phyloP scores from a whole-genome alignment of 2,113 vertebrate genomes.

The Cervus canadensis region DNA sequence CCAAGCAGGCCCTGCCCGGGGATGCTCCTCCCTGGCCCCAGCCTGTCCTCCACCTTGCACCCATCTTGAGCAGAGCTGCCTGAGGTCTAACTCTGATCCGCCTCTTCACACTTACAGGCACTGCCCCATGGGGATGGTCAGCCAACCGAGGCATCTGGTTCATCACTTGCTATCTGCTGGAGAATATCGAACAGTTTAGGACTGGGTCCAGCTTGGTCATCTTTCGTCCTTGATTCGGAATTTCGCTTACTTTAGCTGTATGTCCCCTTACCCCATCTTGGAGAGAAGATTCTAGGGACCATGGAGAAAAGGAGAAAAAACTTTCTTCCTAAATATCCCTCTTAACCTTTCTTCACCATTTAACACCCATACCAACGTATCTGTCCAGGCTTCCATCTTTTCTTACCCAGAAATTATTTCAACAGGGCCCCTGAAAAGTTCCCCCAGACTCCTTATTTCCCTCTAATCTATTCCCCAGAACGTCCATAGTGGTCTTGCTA shows the following conservation, averaged over 20 bases:
- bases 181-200: not conserved
- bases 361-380: not conserved
- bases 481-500: not conserved
- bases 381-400: not conserved
- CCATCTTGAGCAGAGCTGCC: not conserved
- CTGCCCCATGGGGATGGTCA: rapidly evolving
- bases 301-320: not conserved
- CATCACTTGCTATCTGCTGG: no score
- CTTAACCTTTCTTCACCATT: not conserved
- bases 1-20: not conserved
- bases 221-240: not conserved
- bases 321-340: not conserved
- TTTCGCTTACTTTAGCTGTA: not conserved
- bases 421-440: no score
- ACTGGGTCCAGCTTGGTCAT: not conserved
- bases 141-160: not conserved
- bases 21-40: not conserved
- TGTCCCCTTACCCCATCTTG: not conserved
- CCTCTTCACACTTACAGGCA: not conserved
- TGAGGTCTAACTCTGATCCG: not conserved
- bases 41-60: not conserved
- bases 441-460: not conserved
- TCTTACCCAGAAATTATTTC: not conserved
- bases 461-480: not conserved
- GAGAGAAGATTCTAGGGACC: not conserved